Percentiles rank a stretch among this genome's conserved stretches.
These are phyloP conservation scores for Netelia inedita DNA, from an alignment of 2,888 invertebrate genomes.

Conservation along the genomic window DNA sequence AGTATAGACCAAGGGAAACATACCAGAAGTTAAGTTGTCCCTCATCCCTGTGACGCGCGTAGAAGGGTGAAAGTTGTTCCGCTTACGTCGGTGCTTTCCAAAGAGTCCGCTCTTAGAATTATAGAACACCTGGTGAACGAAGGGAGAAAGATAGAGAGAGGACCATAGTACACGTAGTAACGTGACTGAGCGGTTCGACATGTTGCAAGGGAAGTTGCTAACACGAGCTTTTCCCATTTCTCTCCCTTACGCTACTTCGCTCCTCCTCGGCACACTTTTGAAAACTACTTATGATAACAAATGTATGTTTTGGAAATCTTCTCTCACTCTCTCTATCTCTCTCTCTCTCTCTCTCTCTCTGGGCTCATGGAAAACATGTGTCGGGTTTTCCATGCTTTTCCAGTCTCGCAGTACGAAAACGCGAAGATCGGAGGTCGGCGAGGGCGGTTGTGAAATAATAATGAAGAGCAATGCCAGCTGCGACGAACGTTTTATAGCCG, in stretches of 20 bases:
- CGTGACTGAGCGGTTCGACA: constrained; percentile 58
- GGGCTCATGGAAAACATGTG: not conserved
- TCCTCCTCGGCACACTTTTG: constrained; percentile 24
- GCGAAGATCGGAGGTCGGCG: not conserved
- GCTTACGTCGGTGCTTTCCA: constrained; percentile 43
- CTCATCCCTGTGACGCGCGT: not conserved
- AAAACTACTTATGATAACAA: constrained; percentile 64
- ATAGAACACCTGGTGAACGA: constrained; percentile 49
- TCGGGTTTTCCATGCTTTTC: too few relatives aligned
- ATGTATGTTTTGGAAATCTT: constrained; percentile 59
- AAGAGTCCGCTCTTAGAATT: constrained; percentile 23
- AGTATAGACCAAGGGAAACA: constrained; percentile 15
- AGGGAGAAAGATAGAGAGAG: constrained; percentile 20
- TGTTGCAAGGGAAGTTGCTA: constrained; percentile 28
- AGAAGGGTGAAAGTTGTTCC: constrained; percentile 45
- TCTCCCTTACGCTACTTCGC: not conserved
- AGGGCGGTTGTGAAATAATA: constrained; percentile 17
- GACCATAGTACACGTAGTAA: not conserved
- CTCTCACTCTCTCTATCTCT: not conserved
- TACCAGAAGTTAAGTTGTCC: constrained; percentile 26
- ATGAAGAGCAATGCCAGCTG: not conserved
- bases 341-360: not conserved
- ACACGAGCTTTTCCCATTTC: constrained; percentile 45
- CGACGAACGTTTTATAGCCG: too few relatives aligned
- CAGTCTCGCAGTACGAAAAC: not conserved